A percentile compares a stretch with the other conserved stretches of the same genome.
These are phyloP conservation scores for Darevskia nairensis DNA, from an alignment of 2,797 vertebrate genomes.

Conservation along the genomic window DNA sequence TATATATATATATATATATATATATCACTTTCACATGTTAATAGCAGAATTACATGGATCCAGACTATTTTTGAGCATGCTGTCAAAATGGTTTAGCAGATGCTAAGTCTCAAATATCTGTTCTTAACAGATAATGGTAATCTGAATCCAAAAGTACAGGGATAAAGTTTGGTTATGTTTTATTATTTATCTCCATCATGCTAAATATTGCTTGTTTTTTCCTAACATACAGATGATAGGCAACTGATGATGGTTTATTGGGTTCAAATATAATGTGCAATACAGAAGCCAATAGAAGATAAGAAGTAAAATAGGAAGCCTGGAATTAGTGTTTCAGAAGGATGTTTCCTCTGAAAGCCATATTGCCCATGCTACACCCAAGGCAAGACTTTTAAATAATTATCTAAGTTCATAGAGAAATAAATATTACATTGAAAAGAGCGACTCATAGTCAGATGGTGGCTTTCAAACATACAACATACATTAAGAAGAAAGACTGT, in stretches of 20 bases:
- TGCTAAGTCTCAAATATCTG: neutral
- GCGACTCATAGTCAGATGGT: constrained; percentile 71
- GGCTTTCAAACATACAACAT: constrained; percentile 60
- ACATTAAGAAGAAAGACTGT: constrained; percentile 64
- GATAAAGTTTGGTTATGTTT: neutral
- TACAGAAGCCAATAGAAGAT: neutral
- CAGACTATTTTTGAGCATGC: neutral
- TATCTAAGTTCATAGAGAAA: constrained; percentile 68
- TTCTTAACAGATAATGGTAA: neutral
- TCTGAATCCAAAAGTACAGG: neutral
- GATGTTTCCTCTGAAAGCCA: constrained; percentile 36
- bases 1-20: accelerated
- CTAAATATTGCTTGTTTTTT: neutral
- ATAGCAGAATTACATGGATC: neutral
- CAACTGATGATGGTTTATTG: neutral
- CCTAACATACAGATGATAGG: neutral
- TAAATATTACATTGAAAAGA: constrained; percentile 71
- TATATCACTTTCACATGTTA: neutral
- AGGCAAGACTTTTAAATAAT: constrained; percentile 64
- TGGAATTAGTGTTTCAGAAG: neutral
- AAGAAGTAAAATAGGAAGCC: neutral
- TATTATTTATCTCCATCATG: neutral
- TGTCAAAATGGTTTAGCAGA: neutral
- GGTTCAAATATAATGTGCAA: neutral
- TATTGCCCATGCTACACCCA: constrained; percentile 34